Evolutionary conservation across 2,113 vertebrate species (phyloP).

Genomic region (Plestiodon gilberti): DNA sequence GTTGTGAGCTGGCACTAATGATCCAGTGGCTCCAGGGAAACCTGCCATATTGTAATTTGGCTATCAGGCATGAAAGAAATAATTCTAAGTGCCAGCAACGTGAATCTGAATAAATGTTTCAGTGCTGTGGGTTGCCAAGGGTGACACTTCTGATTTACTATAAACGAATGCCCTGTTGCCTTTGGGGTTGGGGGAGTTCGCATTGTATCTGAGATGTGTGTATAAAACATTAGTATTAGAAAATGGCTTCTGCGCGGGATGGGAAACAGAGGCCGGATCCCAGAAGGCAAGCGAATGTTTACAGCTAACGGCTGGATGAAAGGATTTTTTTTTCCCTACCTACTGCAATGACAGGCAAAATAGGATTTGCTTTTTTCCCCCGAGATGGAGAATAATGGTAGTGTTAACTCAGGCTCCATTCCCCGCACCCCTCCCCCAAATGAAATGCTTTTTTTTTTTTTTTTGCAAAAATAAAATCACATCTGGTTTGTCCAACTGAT

Average conservation of each 20-base stretch:
- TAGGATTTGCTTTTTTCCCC: conserved; percentile 81
- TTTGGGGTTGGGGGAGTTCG: conserved; percentile 86
- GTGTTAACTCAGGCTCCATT: conserved; percentile 77
- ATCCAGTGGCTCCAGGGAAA: conserved; percentile 96
- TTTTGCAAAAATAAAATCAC: conserved; percentile 77
- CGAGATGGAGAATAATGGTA: conserved; percentile 82
- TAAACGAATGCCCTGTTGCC: conserved; percentile 96
- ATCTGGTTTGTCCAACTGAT: conserved; percentile 76
- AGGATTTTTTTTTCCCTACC: conserved; percentile 80
- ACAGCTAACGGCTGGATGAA: conserved; percentile 85
- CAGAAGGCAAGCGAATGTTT: conserved; percentile 81
- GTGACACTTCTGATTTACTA: conserved; percentile 99
- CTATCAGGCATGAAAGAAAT: conserved; percentile 99
- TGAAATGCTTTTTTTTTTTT: conserved; percentile 76
- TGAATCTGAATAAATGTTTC: conserved; percentile 99
- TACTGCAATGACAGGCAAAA: conserved; percentile 82
- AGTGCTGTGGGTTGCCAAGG: conserved; percentile 95
- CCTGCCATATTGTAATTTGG: conserved; percentile 99
- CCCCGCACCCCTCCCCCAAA: conserved; percentile 73
- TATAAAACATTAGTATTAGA: conserved; percentile 88
- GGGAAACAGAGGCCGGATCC: conserved; percentile 81
- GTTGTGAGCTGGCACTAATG: conserved; percentile 99
- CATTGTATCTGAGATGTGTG: conserved; percentile 83
- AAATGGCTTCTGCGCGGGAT: conserved; percentile 81
- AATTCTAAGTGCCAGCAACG: conserved; percentile 99